Percentiles rank a stretch among this genome's conserved stretches.
phyloP scores from a whole-genome alignment of 2,113 vertebrate species.

The Arizona elegans region DNA sequence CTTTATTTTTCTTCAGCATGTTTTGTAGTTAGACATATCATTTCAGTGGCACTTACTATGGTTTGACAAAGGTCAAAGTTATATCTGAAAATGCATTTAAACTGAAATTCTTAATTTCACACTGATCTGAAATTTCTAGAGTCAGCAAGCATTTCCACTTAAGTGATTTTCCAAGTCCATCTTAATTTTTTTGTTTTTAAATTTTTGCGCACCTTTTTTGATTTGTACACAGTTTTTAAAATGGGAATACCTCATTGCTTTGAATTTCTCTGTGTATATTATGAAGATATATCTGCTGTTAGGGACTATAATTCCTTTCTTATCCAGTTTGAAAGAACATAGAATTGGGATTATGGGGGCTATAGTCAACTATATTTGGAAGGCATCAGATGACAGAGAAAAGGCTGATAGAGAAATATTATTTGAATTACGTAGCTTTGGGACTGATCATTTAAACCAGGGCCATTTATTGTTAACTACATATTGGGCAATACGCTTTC shows the following conservation, averaged over 20 bases:
- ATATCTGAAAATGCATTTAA: not conserved
- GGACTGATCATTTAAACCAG: not conserved
- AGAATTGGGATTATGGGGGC: not conserved
- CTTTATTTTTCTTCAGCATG: not conserved
- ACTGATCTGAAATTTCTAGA: not conserved
- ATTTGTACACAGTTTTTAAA: not conserved
- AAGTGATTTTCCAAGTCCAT: not conserved
- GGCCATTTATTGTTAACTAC: not conserved
- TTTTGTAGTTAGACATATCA: not conserved
- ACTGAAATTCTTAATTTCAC: not conserved
- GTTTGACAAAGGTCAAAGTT: not conserved
- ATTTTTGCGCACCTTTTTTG: not conserved
- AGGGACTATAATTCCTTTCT: too few species aligned
- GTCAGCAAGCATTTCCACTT: not conserved
- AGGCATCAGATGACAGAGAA: too few species aligned
- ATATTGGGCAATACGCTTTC: not conserved
- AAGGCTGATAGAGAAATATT: too few species aligned
- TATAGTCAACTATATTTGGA: too few species aligned
- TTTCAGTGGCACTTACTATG: not conserved
- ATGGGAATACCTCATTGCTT: not conserved
- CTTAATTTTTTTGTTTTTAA: not conserved
- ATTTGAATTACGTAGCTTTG: too few species aligned
- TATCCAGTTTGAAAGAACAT: not conserved
- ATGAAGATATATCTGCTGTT: too few species aligned
- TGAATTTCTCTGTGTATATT: not conserved